Evolutionary conservation across 2,113 vertebrate species (phyloP), one percentile per base, ranked within the genome.

Genomic region (Notechis scutatus): DNA sequence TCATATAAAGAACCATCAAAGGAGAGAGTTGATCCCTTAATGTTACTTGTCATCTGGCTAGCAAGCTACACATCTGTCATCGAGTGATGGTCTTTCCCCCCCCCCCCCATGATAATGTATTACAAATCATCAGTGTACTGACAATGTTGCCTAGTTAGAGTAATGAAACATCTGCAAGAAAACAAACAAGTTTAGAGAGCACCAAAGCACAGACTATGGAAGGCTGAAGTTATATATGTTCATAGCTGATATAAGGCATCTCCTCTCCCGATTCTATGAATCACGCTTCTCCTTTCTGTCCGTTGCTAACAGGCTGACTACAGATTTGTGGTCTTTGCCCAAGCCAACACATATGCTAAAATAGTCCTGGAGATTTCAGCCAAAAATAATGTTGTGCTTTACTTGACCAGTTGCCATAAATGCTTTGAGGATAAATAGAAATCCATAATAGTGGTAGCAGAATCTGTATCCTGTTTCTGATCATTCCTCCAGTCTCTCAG

Each of bases 401-500:
- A 39, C 21, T 59, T 59, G 50, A 89, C 39, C 55, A 5, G 56
- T 59, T 89, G 34, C 23, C 88, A 89, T 89, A 89, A 59, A 57
- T 89, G 39, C 88, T 42, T 59, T 39, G 55, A 57, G 39, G 54
- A 42, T 42, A 89, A 57, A 57, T 39, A 89, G 20, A 59, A 39
- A 59, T 59, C 45, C 88, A 42, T 89, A 89, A 54, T n/a, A 88
- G 26, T 34, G 15, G 87, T 55, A 39, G 88, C 88, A 89, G 55
- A 89, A 89, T 42, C 55, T 89, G 55, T 42, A 59, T 89, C 88
- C 88, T 89, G 88, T 89, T 89, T 45, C 88, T 89, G 88, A 39
- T 59, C 88, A 42, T 39, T 89, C 34, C 55, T 89, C n/a, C 69
- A 20, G 88, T 34, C 88, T 45, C 20, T 26, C n/a, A 42, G 57